phyloP scores from a whole-genome alignment of 2,888 invertebrate species.

The Imbricaverruca yamaguchii region DNA sequence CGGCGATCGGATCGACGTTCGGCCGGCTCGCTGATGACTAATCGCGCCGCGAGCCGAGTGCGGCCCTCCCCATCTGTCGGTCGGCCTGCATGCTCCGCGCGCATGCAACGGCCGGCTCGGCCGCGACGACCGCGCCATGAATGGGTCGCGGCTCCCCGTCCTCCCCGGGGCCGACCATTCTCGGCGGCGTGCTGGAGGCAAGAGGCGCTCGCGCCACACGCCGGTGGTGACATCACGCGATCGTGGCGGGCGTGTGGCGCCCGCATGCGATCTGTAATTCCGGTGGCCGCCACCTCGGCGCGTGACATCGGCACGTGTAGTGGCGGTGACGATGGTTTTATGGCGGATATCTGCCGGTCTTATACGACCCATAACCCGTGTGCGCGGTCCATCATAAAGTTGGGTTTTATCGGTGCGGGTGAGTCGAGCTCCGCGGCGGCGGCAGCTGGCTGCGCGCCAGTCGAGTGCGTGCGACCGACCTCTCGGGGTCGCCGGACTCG shows the following conservation, averaged over 20 bases:
- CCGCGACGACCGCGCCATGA: too few relatives aligned
- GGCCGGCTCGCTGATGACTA: neutral
- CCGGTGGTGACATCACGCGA: too few relatives aligned
- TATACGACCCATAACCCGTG: slow-evolving; percentile 14
- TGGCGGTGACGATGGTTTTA: neutral
- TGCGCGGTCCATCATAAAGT: neutral
- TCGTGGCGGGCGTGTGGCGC: neutral
- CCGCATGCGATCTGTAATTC: neutral
- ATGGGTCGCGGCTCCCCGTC: too few relatives aligned
- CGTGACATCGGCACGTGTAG: neutral
- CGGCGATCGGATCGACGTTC: neutral
- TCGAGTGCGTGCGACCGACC: neutral
- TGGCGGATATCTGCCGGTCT: neutral
- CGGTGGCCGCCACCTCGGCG: neutral
- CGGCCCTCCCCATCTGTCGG: neutral
- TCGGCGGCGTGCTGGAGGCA: too few relatives aligned
- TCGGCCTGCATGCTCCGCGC: neutral
- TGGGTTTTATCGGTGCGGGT: neutral
- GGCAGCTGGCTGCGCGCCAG: neutral
- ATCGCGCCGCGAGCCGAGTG: neutral
- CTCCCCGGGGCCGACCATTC: too few relatives aligned
- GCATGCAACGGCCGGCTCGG: neutral
- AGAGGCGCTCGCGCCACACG: too few relatives aligned
- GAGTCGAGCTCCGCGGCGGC: neutral
- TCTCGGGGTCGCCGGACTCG: neutral